Base-by-base conservation (phyloP, 1,140 invertebrate species). In the Physella acuta region DNA sequence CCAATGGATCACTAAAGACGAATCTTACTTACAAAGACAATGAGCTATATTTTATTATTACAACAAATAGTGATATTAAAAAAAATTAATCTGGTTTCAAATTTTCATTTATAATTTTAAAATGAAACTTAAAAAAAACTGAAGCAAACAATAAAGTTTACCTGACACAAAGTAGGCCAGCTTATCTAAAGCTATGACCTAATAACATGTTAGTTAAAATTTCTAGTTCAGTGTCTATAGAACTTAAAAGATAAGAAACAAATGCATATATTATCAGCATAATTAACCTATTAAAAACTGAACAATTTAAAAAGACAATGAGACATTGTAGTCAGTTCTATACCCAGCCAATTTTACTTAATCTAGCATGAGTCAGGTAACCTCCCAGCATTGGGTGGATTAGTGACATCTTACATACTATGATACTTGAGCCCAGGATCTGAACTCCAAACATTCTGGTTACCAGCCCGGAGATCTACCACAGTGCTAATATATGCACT, bases 161-260 rank as follows among this genome's bases (percentile, higher is more conserved):
- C 58, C 58, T 49, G 58, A 53, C 11, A 53, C 60, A 62, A 49
- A 62, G 39, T 8, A 44, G 39, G 8, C 0, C 68, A 58, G 2
- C 59, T 70, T 31, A n/a, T n/a, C n/a, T n/a, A n/a, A n/a, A n/a
- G n/a, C n/a, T n/a, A n/a, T n/a, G n/a, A n/a, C n/a, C 20, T 44
- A 11, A 44, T 44, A 44, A 44, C 39, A 44, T 8, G 39, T 20
- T 44, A 44, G 20, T 44, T 20, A 44, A 44, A 20, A 44, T 44
- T 8, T 44, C 8, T 8, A 11, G 8, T 11, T 20, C 39, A 44
- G 8, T 11, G 39, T 49, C 11, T 49, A 49, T 49, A 49, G n/a
- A 49, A 11, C 11, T 11, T n/a, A 14, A 11, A 49, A n/a, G 44
- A 14, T 11, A 14, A 11, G 11, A n/a, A 14, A 49, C n/a, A 11